Conservation (phyloP, 2,888 invertebrate genomes). For the Coenonympha arcania region DNA sequence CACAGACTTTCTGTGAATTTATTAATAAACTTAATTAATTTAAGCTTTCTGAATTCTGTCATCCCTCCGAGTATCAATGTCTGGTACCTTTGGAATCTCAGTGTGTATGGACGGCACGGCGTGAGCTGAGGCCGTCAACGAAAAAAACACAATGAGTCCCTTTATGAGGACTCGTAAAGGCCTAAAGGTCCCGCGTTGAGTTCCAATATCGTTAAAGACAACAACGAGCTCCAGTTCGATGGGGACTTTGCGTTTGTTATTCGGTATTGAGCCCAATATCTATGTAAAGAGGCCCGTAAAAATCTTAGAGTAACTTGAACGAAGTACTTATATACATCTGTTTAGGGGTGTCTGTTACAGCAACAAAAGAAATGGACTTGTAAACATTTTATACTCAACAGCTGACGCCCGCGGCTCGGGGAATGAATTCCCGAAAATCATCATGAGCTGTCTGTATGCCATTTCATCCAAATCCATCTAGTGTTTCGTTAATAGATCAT, state of each 20-base stretch:
- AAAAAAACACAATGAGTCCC: slow-evolving; percentile 23
- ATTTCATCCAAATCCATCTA: too few species aligned
- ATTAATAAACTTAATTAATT: too few species aligned
- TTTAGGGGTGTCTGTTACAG: background rate
- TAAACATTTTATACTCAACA: too few species aligned
- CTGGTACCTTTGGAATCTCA: too few species aligned
- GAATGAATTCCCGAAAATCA: too few species aligned
- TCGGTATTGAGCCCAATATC: background rate
- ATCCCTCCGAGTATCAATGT: too few species aligned
- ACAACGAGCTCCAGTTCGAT: slow-evolving; percentile 7
- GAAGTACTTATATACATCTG: too few species aligned
- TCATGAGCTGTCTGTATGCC: too few species aligned
- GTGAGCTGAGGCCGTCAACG: slow-evolving; percentile 13
- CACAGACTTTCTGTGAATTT: too few species aligned
- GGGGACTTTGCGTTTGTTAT: slow-evolving; percentile 2
- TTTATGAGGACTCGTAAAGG: slow-evolving; percentile 26
- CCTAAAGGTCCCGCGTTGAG: slow-evolving; percentile 20
- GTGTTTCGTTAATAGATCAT: too few species aligned
- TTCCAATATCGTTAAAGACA: slow-evolving; percentile 23
- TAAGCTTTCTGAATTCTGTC: too few species aligned
- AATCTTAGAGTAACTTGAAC: background rate
- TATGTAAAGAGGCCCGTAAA: background rate
- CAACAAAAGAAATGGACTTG: background rate
- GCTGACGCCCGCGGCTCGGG: too few species aligned
- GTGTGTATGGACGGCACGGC: background rate